Base-by-base conservation (phyloP, 2,888 invertebrate genomes). In the Abscondita cerata region DNA sequence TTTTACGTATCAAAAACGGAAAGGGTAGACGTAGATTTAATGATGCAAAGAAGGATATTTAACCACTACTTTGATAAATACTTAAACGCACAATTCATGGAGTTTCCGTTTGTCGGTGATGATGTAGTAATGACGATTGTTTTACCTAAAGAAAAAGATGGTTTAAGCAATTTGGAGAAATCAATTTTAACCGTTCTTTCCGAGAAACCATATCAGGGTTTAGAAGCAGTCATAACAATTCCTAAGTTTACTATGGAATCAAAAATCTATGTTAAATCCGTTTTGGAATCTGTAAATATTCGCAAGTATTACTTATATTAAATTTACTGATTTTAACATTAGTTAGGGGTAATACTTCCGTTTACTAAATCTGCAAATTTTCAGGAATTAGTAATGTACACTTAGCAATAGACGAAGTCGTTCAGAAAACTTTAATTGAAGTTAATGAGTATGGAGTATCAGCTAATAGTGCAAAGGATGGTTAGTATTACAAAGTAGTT, bases 241-340 rank as follows among this genome's bases (percentile, higher is more conserved):
- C 72, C 72, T 0, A 70, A 64, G 48, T 72, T 72, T 51, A 62
- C 64, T 9, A 70, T 70, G 52, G 70, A 68, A 55, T 56, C 61
- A 1, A 46, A 52, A 1, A 64, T 68, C 9, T 82, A 89, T 62
- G 80, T 92, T 20, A 81, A 81, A n/a, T 76, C 80, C 0, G 71
- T 85, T n/a, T 76, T 92, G 47, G 76, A 82, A 13, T 83, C 87
- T 81, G 91, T 91, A 50, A 60, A 54, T 48, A 44, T 4, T n/a
- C n/a, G n/a, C n/a, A 12, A 41, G 11, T 19, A 44, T n/a, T 6
- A 19, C 6, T 18, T 44, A 11, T 5, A 44, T 1, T 44, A 40
- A 2, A 11, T 18, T 44, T 18, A 11, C 18, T 16, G 4, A 25
- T 25, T 2, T 25, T 4, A 4, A 25, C 2, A 4, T 25, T 25